Evolutionary conservation across 2,888 invertebrate species (phyloP), one percentile per base, ranked within the genome.

Genomic region (Melanophora roralis): DNA sequence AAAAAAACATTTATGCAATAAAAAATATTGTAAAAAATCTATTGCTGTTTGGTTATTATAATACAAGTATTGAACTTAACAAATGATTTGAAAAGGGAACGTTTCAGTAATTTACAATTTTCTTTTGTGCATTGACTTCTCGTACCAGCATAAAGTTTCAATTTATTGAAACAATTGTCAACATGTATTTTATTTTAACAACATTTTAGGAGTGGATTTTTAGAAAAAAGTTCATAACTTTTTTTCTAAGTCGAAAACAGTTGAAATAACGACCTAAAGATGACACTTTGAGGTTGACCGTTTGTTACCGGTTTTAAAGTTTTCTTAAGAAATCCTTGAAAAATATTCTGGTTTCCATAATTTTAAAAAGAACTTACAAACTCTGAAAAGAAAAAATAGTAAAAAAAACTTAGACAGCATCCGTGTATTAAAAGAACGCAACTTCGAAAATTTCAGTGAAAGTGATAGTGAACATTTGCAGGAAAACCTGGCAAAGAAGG

Each of bases 121-220:
- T 16, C 11, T 43, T 32, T 38, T 16, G 47, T 14, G 14, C 27
- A 27, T 6, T 27, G 27, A 36, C 36, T n/a, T n/a, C n/a, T 47
- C 2, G 16, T n/a, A 47, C 38, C 38, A 14, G 43, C 62, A n/a
- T 23, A 36, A 32, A 16, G 40, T 47, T 47, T n/a, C 12, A 19
- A 38, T 57, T 43, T 64, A 59, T 11, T 55, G 38, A 6, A 55
- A 49, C 47, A 55, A 57, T 57, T 64, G 47, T n/a, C 73, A 57
- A 57, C 55, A 40, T 64, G 73, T 64, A 55, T 64, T 43, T 45
- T 23, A 1, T 34, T 67, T 69, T 36, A 1, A 34, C 5, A 34
- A 64, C 47, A 19, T 38, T 64, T 64, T 57, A 55, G 73, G 73
- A 55, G 73, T 57, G 73, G 73, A 21, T 45, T 38, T 27, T 32